Percentiles rank a stretch among this genome's conserved stretches.
Conservation (phyloP, 2,888 invertebrate genomes). For the Saturnia japonica region DNA sequence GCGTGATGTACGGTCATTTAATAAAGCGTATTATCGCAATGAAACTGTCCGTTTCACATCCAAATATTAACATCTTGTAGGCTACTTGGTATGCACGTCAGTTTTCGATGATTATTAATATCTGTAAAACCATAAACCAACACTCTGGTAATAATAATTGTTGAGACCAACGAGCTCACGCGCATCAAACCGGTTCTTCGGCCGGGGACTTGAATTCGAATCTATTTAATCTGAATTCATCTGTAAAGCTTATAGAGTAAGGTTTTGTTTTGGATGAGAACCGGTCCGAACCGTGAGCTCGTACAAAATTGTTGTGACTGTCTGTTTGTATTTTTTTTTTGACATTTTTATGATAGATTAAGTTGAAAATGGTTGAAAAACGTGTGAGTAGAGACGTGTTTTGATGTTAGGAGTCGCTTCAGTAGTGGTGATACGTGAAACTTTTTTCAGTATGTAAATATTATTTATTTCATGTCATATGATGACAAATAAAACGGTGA, state of each 20-base stretch:
- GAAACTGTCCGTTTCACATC: neutral
- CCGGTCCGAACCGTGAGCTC: conserved; percentile 11
- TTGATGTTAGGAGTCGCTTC: neutral
- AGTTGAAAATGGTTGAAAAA: conserved; percentile 17
- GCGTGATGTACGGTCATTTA: neutral
- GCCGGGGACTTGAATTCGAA: conserved; percentile 1
- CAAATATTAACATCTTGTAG: neutral
- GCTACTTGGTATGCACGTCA: neutral
- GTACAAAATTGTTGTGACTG: conserved; percentile 38
- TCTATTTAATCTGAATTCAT: conserved; percentile 28
- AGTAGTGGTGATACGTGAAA: neutral
- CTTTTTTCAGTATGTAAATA: neutral
- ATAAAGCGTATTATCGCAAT: neutral
- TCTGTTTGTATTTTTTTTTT: conserved; percentile 37
- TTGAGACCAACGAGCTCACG: conserved; percentile 66
- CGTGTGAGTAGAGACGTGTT: conserved; percentile 7
- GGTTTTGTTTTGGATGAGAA: neutral
- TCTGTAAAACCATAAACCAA: conserved; percentile 47
- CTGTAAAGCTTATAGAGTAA: conserved; percentile 28
- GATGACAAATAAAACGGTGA: no score
- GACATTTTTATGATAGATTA: conserved; percentile 24
- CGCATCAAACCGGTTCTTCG: conserved; percentile 61
- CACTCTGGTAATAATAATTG: conserved; percentile 64
- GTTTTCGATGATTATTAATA: conserved; percentile 10
- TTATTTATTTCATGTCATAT: neutral